Evolutionary conservation across 2,888 invertebrate species (phyloP).

Genomic region (Epistrophe grossulariae): DNA sequence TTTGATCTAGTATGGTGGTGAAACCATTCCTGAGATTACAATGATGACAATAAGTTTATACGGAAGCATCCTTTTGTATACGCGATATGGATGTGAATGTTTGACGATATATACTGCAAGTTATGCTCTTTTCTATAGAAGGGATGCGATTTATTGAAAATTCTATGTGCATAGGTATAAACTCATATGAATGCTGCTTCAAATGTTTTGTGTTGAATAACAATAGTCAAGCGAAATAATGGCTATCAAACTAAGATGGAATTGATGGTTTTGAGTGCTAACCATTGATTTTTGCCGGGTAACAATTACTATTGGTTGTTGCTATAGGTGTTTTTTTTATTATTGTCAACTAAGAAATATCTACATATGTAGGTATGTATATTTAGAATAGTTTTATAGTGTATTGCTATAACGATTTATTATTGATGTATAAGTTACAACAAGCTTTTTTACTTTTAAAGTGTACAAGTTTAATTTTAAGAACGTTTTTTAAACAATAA

Average conservation of each 20-base stretch:
- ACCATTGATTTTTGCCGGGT: slow-evolving; percentile 60
- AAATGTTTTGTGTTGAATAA: slow-evolving; percentile 60
- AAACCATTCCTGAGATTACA: slow-evolving; percentile 38
- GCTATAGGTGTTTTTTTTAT: not conserved
- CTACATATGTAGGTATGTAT: not conserved
- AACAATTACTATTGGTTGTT: slow-evolving; percentile 19
- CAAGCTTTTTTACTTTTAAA: no score
- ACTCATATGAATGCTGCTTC: slow-evolving; percentile 23
- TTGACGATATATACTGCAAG: slow-evolving; percentile 28
- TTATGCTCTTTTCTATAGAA: slow-evolving; percentile 39
- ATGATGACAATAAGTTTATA: slow-evolving; percentile 34
- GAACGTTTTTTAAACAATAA: no score
- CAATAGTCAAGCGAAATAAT: slow-evolving; percentile 62
- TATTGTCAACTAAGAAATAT: not conserved
- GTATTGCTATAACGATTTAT: no score
- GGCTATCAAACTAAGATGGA: slow-evolving; percentile 61
- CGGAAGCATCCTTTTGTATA: slow-evolving; percentile 45
- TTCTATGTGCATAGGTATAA: slow-evolving; percentile 37
- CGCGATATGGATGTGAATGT: slow-evolving; percentile 26
- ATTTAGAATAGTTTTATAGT: no score
- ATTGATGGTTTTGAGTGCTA: slow-evolving; percentile 56
- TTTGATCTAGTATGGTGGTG: slow-evolving; percentile 39
- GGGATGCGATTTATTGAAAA: slow-evolving; percentile 69
- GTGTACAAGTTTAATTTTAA: no score
- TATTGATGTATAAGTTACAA: no score